Conservation (phyloP, 2,888 invertebrate genomes). For the Rhamnusium bicolor region DNA sequence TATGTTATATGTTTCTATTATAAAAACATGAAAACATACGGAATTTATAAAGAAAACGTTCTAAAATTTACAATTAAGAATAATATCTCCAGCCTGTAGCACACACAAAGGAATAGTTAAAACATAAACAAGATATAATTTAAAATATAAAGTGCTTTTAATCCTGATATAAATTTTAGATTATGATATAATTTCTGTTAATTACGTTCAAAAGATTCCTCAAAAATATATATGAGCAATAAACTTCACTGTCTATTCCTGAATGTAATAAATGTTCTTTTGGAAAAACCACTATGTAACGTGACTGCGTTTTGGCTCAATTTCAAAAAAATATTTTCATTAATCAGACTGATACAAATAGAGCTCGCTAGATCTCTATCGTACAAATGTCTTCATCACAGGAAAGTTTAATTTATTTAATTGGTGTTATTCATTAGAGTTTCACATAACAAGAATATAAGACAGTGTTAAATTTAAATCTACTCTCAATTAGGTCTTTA, state of each 20-base stretch:
- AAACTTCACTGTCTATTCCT: slow-evolving; percentile 35
- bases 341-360: slow-evolving; percentile 44
- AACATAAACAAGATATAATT: not conserved
- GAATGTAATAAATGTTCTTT: slow-evolving; percentile 32
- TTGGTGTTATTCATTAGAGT: not conserved
- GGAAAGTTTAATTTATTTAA: slow-evolving; percentile 31
- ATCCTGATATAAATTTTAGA: not conserved
- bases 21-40: too few relatives aligned
- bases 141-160: not conserved
- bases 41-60: too few relatives aligned
- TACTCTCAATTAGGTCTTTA: not conserved
- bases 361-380: slow-evolving; percentile 32
- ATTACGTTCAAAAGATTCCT: slow-evolving; percentile 35
- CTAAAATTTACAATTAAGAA: too few relatives aligned
- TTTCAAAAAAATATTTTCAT: slow-evolving; percentile 49
- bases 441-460: not conserved
- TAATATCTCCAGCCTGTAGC: too few relatives aligned
- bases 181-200: slow-evolving; percentile 31
- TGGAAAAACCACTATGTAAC: slow-evolving; percentile 46
- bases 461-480: not conserved
- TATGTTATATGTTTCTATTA: too few relatives aligned
- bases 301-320: slow-evolving; percentile 42
- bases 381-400: slow-evolving; percentile 15
- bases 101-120: too few relatives aligned
- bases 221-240: slow-evolving; percentile 39